These are phyloP conservation scores for Struthio camelus DNA, from an alignment of 2,113 vertebrate species.

Conservation along the genomic window DNA sequence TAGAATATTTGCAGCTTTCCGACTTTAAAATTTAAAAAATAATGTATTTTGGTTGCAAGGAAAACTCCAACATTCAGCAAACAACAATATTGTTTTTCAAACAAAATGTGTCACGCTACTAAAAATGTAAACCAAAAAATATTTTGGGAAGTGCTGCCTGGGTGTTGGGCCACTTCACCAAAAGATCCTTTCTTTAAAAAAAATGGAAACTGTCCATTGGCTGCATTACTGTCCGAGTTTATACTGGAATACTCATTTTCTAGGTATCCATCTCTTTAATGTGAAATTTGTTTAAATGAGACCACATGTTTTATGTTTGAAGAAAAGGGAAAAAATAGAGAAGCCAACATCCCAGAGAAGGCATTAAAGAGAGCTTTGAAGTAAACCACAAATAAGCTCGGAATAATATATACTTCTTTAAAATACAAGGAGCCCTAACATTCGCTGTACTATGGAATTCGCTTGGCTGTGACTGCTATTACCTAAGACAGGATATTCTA, in stretches of 20 bases:
- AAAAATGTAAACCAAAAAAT: neutral
- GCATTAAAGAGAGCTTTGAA: neutral
- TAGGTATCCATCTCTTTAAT: neutral
- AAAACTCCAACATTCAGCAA: neutral
- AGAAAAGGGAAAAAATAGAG: neutral
- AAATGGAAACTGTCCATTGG: neutral
- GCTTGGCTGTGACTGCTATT: neutral
- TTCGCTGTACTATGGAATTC: neutral
- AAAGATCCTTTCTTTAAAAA: neutral
- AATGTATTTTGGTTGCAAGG: neutral
- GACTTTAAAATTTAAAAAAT: neutral
- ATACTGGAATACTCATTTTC: neutral
- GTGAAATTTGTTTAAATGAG: neutral
- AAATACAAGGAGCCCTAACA: neutral
- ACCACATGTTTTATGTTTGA: neutral
- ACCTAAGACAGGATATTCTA: neutral
- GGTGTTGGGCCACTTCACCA: neutral
- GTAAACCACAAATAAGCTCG: neutral
- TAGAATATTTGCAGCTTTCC: neutral
- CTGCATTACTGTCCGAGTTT: neutral
- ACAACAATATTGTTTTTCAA: neutral
- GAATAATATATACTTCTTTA: neutral
- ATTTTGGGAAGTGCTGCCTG: neutral
- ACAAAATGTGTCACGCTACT: neutral
- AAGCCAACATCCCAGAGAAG: neutral